Percentiles rank a stretch among this genome's conserved stretches.
These are phyloP conservation scores for Nymphicus hollandicus DNA, from an alignment of 2,113 vertebrate genomes.

Conservation along the genomic window DNA sequence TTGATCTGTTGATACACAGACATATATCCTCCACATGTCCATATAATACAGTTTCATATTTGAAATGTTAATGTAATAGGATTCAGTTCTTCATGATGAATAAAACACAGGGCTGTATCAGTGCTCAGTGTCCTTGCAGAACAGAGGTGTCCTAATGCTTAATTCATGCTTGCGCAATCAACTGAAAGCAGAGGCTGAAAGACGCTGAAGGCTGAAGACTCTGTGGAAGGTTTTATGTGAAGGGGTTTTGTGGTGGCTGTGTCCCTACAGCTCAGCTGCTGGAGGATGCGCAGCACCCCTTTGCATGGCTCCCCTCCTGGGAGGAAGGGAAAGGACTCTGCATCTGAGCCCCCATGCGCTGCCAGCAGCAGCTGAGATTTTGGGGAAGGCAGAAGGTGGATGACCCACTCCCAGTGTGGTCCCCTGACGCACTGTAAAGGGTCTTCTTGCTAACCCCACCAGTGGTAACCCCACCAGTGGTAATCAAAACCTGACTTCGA, in stretches of 20 bases:
- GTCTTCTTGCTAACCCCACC: neutral
- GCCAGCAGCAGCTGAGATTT: neutral
- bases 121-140: neutral
- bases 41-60: slow-evolving; percentile 29
- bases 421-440: rapidly evolving
- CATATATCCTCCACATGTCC: neutral
- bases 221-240: neutral
- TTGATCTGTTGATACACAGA: neutral
- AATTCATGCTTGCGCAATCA: neutral
- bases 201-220: neutral
- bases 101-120: neutral
- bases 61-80: slow-evolving; percentile 16
- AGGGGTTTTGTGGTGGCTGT: neutral
- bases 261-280: neutral
- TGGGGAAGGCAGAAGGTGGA: neutral
- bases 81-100: slow-evolving; percentile 18
- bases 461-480: neutral
- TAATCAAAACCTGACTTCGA: neutral
- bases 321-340: neutral
- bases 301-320: neutral
- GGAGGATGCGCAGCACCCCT: neutral
- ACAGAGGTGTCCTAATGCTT: neutral
- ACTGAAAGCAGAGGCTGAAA: neutral
- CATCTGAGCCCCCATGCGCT: neutral
- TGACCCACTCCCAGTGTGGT: rapidly evolving